A percentile compares a stretch with the other conserved stretches of the same genome.
Conservation (phyloP, 2,888 invertebrate species). For the Cosmia pyralina region DNA sequence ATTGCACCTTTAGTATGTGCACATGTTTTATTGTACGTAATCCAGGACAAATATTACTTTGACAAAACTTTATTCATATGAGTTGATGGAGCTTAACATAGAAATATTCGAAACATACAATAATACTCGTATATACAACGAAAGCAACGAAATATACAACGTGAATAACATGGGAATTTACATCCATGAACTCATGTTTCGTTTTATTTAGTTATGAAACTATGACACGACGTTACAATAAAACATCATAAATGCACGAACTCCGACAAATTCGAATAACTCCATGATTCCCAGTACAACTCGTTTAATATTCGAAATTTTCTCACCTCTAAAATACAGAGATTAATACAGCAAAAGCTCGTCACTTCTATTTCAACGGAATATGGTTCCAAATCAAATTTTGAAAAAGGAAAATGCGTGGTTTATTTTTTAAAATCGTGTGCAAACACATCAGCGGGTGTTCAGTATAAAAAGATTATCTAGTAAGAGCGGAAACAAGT, state of each 20-base stretch:
- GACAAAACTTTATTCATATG: conserved; percentile 6
- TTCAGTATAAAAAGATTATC: conserved; percentile 85
- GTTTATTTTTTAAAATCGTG: conserved; percentile 67
- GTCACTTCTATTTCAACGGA: conserved; percentile 21
- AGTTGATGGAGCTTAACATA: background rate
- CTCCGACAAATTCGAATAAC: conserved; percentile 39
- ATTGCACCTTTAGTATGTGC: background rate
- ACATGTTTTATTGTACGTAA: background rate
- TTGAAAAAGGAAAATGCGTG: conserved; percentile 26
- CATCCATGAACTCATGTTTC: conserved; percentile 19
- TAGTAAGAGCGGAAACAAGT: conserved; percentile 81
- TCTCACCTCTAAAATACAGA: conserved; percentile 42
- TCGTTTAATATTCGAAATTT: conserved; percentile 39
- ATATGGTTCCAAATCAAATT: conserved; percentile 33
- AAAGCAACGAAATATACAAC: conserved; percentile 15
- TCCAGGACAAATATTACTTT: background rate
- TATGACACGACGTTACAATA: conserved; percentile 41
- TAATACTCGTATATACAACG: conserved; percentile 10
- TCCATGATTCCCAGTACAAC: conserved; percentile 28
- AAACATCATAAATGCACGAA: conserved; percentile 49
- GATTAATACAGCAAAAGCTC: conserved; percentile 12
- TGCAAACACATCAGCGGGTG: conserved; percentile 77
- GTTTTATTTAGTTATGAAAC: conserved; percentile 43
- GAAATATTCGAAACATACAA: conserved; percentile 25
- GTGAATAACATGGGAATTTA: conserved; percentile 17